Conservation (phyloP, 1,140 invertebrate species). For the Drosophila busckii region DNA sequence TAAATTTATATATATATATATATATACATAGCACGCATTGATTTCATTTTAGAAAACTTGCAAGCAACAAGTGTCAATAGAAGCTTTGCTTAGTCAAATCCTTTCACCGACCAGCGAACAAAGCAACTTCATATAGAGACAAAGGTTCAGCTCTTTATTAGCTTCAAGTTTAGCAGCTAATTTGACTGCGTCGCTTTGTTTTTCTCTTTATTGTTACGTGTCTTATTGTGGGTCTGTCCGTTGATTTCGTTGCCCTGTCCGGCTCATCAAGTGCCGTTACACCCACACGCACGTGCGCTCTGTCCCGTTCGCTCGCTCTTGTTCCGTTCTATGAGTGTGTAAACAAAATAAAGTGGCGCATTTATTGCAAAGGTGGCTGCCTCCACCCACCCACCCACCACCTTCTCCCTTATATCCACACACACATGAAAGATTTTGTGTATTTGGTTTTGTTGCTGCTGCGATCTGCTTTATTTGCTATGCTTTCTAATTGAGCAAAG, state of each 20-base stretch:
- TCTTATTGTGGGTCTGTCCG: conserved; percentile 6
- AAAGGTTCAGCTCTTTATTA: conserved; percentile 21
- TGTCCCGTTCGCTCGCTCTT: neutral
- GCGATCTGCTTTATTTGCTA: conserved; percentile 39
- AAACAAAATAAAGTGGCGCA: conserved; percentile 74
- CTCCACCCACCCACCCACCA: neutral
- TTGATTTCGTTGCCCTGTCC: conserved; percentile 8
- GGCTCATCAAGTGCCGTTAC: too few relatives aligned
- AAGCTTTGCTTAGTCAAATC: too few relatives aligned
- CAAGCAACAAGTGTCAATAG: too few relatives aligned
- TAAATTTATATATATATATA: too few relatives aligned
- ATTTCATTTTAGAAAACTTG: too few relatives aligned
- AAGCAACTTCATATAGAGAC: too few relatives aligned
- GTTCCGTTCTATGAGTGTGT: conserved; percentile 23
- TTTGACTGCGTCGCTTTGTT: conserved; percentile 47
- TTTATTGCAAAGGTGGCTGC: conserved; percentile 68
- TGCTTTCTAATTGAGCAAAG: conserved; percentile 70
- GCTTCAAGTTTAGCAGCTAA: conserved; percentile 51
- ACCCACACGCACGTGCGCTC: neutral
- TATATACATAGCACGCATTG: too few relatives aligned
- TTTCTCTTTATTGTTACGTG: conserved; percentile 3
- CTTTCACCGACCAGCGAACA: too few relatives aligned
- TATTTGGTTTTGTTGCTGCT: neutral
- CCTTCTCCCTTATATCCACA: conserved; percentile 3
- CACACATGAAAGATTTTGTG: neutral